Conservation (phyloP, 2,888 invertebrate species). For the Chrysolina haemoptera region DNA sequence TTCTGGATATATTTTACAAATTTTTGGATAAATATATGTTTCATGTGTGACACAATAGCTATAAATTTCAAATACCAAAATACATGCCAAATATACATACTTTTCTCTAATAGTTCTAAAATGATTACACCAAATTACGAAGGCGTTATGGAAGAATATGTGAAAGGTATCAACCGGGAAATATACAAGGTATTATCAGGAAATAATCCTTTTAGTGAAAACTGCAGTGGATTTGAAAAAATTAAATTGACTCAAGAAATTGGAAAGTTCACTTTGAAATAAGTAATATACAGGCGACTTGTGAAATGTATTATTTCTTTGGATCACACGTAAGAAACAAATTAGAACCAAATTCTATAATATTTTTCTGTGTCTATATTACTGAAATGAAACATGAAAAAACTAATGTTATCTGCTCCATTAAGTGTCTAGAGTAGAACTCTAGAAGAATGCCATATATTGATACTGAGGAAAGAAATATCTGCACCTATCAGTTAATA, state of each 20-base stretch:
- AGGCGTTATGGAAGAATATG: slow-evolving; percentile 38
- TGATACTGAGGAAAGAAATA: not conserved
- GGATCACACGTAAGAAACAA: slow-evolving; percentile 5
- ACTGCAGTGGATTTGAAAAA: too few relatives aligned
- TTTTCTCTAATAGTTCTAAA: not conserved
- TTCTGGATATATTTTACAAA: slow-evolving; percentile 50
- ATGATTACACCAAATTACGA: slow-evolving; percentile 50
- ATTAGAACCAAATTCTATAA: not conserved
- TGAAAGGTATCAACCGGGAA: slow-evolving; percentile 17
- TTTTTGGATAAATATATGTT: slow-evolving; percentile 51
- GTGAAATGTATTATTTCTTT: not conserved
- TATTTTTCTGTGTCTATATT: not conserved
- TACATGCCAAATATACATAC: slow-evolving; percentile 44
- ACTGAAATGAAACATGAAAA: not conserved
- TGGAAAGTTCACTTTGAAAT: too few relatives aligned
- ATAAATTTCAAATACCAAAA: slow-evolving; percentile 53
- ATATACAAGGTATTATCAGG: slow-evolving; percentile 30
- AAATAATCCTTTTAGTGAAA: too few relatives aligned
- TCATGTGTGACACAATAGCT: slow-evolving; percentile 42
- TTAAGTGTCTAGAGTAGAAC: not conserved
- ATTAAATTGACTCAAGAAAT: too few relatives aligned
- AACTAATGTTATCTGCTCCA: slow-evolving; percentile 4
- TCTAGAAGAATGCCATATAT: slow-evolving; percentile 15
- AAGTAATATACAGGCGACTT: too few relatives aligned
- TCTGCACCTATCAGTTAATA: not conserved